Evolutionary conservation across 2,113 vertebrate genomes (phyloP).

Genomic region (Antigone vipio): DNA sequence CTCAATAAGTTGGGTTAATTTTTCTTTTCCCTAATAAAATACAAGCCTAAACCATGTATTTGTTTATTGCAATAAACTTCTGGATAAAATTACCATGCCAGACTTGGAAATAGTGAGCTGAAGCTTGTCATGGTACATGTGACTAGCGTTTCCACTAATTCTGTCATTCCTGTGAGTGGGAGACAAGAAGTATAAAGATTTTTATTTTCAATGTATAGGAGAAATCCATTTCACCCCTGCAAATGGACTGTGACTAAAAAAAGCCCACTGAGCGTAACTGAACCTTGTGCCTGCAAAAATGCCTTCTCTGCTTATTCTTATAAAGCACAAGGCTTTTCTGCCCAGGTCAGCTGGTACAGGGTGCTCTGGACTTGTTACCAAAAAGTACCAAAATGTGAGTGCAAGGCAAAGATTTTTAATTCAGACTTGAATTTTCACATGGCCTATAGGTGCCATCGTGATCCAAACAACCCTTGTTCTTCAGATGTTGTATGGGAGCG

Average conservation of each 20-base stretch:
- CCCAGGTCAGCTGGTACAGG: neutral
- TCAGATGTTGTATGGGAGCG: rapidly evolving
- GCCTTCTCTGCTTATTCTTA: neutral
- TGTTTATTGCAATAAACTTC: neutral
- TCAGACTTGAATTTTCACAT: neutral
- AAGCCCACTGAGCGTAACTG: neutral
- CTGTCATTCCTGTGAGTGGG: neutral
- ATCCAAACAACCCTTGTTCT: neutral
- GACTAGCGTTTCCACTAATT: neutral
- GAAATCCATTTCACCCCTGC: neutral
- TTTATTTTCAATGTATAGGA: neutral
- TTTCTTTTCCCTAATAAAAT: neutral
- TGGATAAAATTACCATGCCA: neutral
- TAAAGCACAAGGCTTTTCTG: neutral
- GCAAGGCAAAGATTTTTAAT: neutral
- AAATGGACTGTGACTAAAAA: neutral
- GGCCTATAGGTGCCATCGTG: neutral
- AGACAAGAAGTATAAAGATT: neutral
- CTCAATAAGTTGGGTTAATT: neutral
- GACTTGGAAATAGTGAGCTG: neutral
- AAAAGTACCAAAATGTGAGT: neutral
- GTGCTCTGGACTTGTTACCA: neutral
- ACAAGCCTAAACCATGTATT: neutral
- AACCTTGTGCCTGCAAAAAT: neutral
- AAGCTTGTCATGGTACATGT: neutral